A percentile compares a stretch with the other conserved stretches of the same genome.
Conservation (phyloP, 2,888 invertebrate species). For the Campoplex nolae region DNA sequence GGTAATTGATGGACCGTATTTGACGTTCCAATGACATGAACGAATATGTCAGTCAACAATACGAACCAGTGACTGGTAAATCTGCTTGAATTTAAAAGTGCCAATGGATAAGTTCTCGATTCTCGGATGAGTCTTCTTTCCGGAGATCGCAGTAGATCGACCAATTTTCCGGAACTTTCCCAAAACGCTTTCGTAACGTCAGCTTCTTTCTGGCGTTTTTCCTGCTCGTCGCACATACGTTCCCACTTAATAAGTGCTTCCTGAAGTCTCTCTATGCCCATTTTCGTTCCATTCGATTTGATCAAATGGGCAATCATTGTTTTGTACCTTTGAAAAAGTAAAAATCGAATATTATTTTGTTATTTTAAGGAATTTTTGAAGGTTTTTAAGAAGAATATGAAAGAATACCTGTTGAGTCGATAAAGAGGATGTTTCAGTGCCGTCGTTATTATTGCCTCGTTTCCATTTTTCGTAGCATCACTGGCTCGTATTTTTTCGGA, state of each 20-base stretch:
- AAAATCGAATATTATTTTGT: background rate
- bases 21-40: slow-evolving; percentile 90
- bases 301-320: slow-evolving; percentile 87
- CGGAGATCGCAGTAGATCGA: slow-evolving; percentile 88
- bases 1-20: slow-evolving; percentile 89
- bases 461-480: slow-evolving; percentile 86
- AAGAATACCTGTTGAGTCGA: slow-evolving; percentile 85
- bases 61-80: slow-evolving; percentile 93
- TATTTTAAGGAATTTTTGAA: background rate
- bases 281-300: slow-evolving; percentile 84
- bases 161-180: slow-evolving; percentile 89
- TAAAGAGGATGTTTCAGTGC: slow-evolving; percentile 88
- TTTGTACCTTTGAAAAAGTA: slow-evolving; percentile 85
- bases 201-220: slow-evolving; percentile 88
- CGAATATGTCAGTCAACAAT: slow-evolving; percentile 92
- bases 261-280: slow-evolving; percentile 86
- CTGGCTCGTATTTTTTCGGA: slow-evolving; percentile 86
- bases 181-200: slow-evolving; percentile 91
- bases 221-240: slow-evolving; percentile 88
- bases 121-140: slow-evolving; percentile 92
- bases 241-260: slow-evolving; percentile 88
- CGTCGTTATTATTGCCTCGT: slow-evolving; percentile 87
- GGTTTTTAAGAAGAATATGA: background rate
- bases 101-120: slow-evolving; percentile 90
- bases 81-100: slow-evolving; percentile 89